Evolutionary conservation across 2,113 vertebrate genomes (phyloP), one percentile per base, ranked within the genome.

Genomic region (Lethenteron reissneri): DNA sequence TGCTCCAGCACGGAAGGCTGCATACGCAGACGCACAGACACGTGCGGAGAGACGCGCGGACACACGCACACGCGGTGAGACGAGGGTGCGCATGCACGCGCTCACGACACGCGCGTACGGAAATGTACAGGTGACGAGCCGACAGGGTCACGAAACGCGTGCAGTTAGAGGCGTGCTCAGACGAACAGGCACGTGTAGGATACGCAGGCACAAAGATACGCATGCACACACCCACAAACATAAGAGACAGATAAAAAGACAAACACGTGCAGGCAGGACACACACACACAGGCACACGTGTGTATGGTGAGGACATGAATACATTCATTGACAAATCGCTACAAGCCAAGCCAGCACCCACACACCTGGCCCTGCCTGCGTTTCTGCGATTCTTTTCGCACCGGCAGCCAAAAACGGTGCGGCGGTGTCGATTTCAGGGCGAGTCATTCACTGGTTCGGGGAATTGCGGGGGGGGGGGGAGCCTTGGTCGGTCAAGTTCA

Each of bases 321-420:
- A 41, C 41, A 41, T 41, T 5, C 11, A 58, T 58, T 71, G 58
- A 58, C 25, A 17, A 25, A 25, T 58, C 4, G 64, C 64, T 72
- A 57, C 17, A n/a, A 25, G 64, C 41, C 57, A 56, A 56, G 15
- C 21, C 56, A 11, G 41, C 57, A 7, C 10, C 11, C 70, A 10
- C 19, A 10, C 41, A 7, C 8, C n/a, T 58, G 58, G 41, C 57
- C 62, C 56, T 21, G 5, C 19, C 71, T 11, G n/a, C 6, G 11
- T 25, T 56, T 11, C 14, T 56, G 64, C 10, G 10, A 10, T 25
- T 11, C 17, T 69, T 25, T 25, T 12, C 64, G 25, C 64, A 11
- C 12, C 64, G 10, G 17, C 77, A 82, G 72, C 69, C 79, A 15
- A 71, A 19, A n/a, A 68, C 62, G 19, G 15, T 68, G 62, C 19